Evolutionary conservation across 2,888 invertebrate species (phyloP).

Genomic region (Apotomis turbidana): DNA sequence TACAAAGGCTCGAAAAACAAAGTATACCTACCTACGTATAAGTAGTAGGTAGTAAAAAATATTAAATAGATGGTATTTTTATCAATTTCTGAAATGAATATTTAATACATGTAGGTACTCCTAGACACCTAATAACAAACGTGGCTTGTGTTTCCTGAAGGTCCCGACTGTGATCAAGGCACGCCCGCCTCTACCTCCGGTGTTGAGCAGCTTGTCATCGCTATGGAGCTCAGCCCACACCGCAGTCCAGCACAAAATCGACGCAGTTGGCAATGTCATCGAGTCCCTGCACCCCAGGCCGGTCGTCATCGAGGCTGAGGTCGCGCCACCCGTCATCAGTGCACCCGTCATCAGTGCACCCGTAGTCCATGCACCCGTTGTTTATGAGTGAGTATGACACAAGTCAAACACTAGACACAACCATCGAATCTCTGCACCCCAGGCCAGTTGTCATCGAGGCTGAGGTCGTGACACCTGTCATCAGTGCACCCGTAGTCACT

Average conservation of each 20-base stretch:
- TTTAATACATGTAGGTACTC: too few species aligned
- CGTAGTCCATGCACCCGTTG: constrained; percentile 3
- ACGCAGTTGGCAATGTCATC: constrained; percentile 39
- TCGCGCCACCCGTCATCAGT: constrained; percentile 15
- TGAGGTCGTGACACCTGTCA: neutral
- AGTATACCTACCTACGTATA: too few species aligned
- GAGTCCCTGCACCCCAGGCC: constrained; percentile 42
- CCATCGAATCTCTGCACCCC: constrained; percentile 40
- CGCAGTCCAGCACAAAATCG: constrained; percentile 37
- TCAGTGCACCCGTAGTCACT: too few species aligned
- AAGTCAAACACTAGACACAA: too few species aligned
- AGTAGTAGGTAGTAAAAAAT: too few species aligned
- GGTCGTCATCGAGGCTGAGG: constrained; percentile 14
- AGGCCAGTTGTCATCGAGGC: constrained; percentile 31
- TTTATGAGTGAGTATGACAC: neutral
- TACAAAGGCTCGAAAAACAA: too few species aligned
- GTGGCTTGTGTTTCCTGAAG: neutral
- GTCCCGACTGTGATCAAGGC: constrained; percentile 17
- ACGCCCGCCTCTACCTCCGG: constrained; percentile 31
- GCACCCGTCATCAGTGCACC: constrained; percentile 42
- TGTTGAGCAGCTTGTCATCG: constrained; percentile 33
- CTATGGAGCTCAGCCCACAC: constrained; percentile 34
- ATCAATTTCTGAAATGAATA: too few species aligned
- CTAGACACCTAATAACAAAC: too few species aligned
- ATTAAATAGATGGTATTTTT: too few species aligned